Conservation (phyloP, 2,797 vertebrate species). For the Xiphophorus birchmanni region DNA sequence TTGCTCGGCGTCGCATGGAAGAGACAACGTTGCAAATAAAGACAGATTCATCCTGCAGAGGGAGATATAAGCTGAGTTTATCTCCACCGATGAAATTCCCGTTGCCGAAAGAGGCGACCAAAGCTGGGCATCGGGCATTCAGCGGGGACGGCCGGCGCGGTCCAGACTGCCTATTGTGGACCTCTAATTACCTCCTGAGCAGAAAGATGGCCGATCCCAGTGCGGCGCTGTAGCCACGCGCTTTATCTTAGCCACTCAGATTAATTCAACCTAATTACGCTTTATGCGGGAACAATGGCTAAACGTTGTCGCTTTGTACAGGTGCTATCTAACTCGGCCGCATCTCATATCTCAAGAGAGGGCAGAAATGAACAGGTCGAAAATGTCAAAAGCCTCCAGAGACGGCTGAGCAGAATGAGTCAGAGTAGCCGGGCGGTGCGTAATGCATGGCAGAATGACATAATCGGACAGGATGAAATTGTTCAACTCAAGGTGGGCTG, state of each 20-base stretch:
- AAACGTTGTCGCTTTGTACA: constrained; percentile 58
- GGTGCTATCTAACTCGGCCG: constrained; percentile 40
- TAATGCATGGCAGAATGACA: constrained; percentile 27
- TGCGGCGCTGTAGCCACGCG: constrained; percentile 34
- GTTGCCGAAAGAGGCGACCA: constrained; percentile 17
- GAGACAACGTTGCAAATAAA: constrained; percentile 10
- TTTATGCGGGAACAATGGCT: constrained; percentile 63
- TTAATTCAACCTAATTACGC: constrained; percentile 62
- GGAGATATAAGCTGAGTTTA: constrained; percentile 12
- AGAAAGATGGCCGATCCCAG: constrained; percentile 51
- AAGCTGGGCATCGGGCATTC: constrained; percentile 26
- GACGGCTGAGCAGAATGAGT: constrained; percentile 36
- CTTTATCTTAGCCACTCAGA: constrained; percentile 63
- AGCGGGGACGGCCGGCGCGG: constrained; percentile 32
- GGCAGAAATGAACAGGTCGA: constrained; percentile 49
- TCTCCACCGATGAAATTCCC: constrained; percentile 15
- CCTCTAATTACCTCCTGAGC: constrained; percentile 63
- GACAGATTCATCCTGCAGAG: constrained; percentile 3
- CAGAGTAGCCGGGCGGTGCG: constrained; percentile 31
- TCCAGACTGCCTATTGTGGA: constrained; percentile 52
- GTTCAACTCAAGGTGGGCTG: constrained; percentile 4
- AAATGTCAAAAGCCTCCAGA: constrained; percentile 60
- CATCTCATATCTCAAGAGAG: constrained; percentile 57
- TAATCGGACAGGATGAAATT: constrained; percentile 33
- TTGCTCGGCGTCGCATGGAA: background rate